These are phyloP conservation scores for Tromatobia lineatoria DNA, from an alignment of 2,888 invertebrate species.

Conservation along the genomic window DNA sequence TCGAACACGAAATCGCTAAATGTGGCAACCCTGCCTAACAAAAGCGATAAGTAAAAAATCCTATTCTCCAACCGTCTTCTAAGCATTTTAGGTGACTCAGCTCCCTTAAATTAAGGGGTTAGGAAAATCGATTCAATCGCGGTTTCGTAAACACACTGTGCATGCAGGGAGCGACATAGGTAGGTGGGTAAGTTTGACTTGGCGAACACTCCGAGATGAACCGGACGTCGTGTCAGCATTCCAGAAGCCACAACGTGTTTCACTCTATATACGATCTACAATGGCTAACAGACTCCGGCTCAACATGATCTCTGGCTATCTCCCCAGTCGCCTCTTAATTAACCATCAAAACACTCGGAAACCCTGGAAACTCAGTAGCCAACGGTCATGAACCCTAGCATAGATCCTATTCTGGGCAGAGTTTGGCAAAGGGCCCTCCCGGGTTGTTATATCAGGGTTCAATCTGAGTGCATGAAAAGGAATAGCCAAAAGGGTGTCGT, in stretches of 20 bases:
- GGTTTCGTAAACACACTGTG: conserved; percentile 54
- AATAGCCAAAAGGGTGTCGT: conserved; percentile 8
- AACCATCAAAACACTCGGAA: conserved; percentile 73
- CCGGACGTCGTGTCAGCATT: conserved; percentile 44
- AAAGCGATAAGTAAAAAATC: too few species aligned
- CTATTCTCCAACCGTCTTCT: too few species aligned
- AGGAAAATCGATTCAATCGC: conserved; percentile 47
- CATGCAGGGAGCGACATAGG: conserved; percentile 22
- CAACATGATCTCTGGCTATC: conserved; percentile 48
- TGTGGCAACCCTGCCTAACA: too few species aligned
- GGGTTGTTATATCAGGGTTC: conserved; percentile 22
- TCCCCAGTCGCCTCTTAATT: conserved; percentile 70
- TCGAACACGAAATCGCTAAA: too few species aligned
- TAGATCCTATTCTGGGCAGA: neutral
- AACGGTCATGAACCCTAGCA: conserved; percentile 32
- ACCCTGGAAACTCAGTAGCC: conserved; percentile 50
- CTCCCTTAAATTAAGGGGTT: neutral
- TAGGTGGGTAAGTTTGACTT: conserved; percentile 42
- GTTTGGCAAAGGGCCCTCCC: conserved; percentile 4
- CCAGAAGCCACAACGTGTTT: conserved; percentile 44
- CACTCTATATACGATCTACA: conserved; percentile 21
- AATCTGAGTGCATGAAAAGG: conserved; percentile 33
- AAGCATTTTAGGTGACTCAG: too few species aligned
- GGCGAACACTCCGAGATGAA: conserved; percentile 40
- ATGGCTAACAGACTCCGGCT: conserved; percentile 56